Percentiles rank a stretch among this genome's conserved stretches.
Evolutionary conservation across 1,140 invertebrate genomes (phyloP).

Genomic region (Drosophila biarmipes): DNA sequence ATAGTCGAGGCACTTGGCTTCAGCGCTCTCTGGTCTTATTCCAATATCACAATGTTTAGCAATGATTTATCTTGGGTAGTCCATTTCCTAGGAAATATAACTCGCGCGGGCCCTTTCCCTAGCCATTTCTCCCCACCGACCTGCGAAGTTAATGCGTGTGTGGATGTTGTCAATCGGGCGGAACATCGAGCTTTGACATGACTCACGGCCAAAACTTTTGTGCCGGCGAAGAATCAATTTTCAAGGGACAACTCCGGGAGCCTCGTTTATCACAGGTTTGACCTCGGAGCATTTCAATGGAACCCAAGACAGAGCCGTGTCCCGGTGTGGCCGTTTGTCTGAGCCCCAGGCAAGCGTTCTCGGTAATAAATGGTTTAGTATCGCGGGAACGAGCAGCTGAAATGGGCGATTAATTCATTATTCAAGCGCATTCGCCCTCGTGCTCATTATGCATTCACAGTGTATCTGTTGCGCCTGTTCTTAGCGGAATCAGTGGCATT

Average conservation of each 20-base stretch:
- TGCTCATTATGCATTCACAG: constrained; percentile 43
- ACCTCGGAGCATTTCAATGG: neutral
- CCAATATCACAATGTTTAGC: too few relatives aligned
- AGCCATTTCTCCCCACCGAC: neutral
- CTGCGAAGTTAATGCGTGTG: neutral
- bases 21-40: too few relatives aligned
- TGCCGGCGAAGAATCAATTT: constrained; percentile 17
- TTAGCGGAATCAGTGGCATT: constrained; percentile 9
- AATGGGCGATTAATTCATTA: constrained; percentile 50
- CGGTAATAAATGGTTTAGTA: constrained; percentile 24
- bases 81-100: constrained; percentile 40
- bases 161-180: neutral
- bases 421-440: constrained; percentile 22
- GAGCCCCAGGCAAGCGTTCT: neutral
- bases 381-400: constrained; percentile 44
- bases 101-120: neutral
- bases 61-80: neutral
- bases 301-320: neutral
- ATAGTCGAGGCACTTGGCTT: too few relatives aligned
- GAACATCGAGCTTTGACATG: neutral
- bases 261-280: constrained; percentile 2
- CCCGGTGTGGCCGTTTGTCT: neutral
- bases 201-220: neutral
- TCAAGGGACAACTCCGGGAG: neutral
- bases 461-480: constrained; percentile 20